Evolutionary conservation across 2,888 invertebrate genomes (phyloP), one percentile per base, ranked within the genome.

Genomic region (Tetragnatha montana): DNA sequence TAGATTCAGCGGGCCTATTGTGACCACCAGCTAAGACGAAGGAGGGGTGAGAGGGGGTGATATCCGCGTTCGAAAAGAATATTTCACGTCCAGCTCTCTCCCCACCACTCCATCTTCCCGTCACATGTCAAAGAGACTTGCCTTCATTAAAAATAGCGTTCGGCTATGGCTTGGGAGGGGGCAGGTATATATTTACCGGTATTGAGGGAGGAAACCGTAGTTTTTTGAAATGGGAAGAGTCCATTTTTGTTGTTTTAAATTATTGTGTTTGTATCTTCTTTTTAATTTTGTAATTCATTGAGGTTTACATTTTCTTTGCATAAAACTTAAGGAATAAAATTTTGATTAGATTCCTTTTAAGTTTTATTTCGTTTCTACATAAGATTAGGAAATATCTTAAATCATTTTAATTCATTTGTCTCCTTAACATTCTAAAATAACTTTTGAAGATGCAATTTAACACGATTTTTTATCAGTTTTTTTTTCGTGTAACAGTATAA

Each of bases 61-160:
- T 78, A 88, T 88, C 88, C 88, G 88, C 84, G 84, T 88, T 88
- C 78, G 88, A 60, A 76, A 83, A 83, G 88, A 88, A 84, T 88
- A 80, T 88, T 88, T 84, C 84, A 88, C 84, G 80, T 88, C 74
- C 35, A 60, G 51, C 60, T 22, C 71, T 35, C 35, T 70, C 22
- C 71, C 82, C 73, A 22, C 21, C 70, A 73, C 84, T 49, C 8
- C 50, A 51, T 68, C 60, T 88, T 70, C 88, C 88, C 83, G 79
- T 88, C 88, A 88, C 74, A 79, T 84, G 88, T 88, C 88, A 88
- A n/a, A 82, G 75, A 74, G 79, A 84, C 84, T 88, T 84, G 88
- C 88, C 88, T 84, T 88, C 88, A 88, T 88, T 88, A 88, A 88
- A 88, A 83, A 80, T 47, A 49, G 51, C 85, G 22, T 35, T 78